Percentiles rank a stretch among this genome's conserved stretches.
phyloP scores from a whole-genome alignment of 2,113 vertebrate genomes.

The Furnarius figulus region DNA sequence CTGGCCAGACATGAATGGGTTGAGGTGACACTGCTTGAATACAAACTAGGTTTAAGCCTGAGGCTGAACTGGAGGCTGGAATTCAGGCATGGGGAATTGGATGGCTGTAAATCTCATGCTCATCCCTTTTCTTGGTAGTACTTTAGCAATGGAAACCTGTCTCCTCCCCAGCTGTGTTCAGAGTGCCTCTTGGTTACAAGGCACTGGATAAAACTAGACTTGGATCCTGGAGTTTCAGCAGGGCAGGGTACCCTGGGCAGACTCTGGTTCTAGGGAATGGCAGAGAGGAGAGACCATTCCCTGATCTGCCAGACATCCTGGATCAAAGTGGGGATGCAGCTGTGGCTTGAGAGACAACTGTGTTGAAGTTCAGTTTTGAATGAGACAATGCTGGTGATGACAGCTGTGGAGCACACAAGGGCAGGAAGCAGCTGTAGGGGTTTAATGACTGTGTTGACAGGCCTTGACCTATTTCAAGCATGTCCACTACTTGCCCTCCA shows the following conservation, averaged over 20 bases:
- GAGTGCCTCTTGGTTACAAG: background rate
- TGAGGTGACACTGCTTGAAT: background rate
- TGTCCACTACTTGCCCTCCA: background rate
- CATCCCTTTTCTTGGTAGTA: background rate
- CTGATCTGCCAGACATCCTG: background rate
- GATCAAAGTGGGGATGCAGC: background rate
- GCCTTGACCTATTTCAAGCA: background rate
- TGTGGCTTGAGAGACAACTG: background rate
- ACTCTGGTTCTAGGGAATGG: background rate
- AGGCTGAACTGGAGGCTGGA: background rate
- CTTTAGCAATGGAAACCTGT: background rate
- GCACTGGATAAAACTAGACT: background rate
- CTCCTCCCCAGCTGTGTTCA: background rate
- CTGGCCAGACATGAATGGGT: background rate
- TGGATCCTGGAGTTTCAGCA: background rate
- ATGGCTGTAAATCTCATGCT: background rate
- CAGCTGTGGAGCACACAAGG: background rate
- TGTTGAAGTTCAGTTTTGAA: background rate
- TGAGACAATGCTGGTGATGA: background rate
- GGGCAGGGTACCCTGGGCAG: background rate
- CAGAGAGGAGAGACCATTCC: background rate
- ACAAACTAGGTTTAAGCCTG: background rate
- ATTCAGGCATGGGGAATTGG: background rate
- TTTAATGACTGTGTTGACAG: background rate
- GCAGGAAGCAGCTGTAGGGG: conserved; percentile 36